phyloP scores from a whole-genome alignment of 2,113 vertebrate species.

The Glaucomys volans region DNA sequence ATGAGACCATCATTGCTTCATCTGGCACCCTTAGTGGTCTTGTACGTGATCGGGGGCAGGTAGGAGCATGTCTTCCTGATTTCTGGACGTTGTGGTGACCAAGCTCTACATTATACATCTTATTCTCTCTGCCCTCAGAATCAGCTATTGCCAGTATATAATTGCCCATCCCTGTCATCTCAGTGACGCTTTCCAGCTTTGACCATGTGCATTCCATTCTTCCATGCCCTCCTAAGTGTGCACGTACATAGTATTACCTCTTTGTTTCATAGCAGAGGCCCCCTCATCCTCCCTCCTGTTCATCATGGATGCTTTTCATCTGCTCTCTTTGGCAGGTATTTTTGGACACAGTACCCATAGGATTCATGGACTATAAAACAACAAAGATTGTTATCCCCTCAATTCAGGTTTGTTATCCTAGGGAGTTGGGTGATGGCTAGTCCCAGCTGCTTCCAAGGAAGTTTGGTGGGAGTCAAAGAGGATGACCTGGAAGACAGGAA shows the following conservation, averaged over 20 bases:
- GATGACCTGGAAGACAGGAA: not conserved
- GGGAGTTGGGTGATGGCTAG: not conserved
- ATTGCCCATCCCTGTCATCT: rapidly evolving
- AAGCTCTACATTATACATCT: rapidly evolving
- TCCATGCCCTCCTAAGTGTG: not conserved
- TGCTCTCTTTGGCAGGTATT: constrained; percentile 91
- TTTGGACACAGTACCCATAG: constrained; percentile 92
- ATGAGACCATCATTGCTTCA: constrained; percentile 91
- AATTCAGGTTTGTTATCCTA: constrained; percentile 88
- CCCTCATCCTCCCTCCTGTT: not conserved
- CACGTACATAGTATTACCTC: not conserved
- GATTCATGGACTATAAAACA: constrained; percentile 90
- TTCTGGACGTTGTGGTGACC: not conserved
- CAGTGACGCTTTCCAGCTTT: rapidly evolving
- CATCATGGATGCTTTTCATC: not conserved
- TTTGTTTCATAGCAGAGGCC: not conserved
- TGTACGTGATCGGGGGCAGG: constrained; percentile 93
- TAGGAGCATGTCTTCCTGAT: constrained; percentile 70
- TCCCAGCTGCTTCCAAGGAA: not conserved
- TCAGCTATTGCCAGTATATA: too few species aligned
- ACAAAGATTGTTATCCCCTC: constrained; percentile 90
- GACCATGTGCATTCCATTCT: rapidly evolving
- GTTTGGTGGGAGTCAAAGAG: not conserved
- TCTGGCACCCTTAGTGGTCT: constrained; percentile 90
- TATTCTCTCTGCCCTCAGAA: not conserved